phyloP scores from a whole-genome alignment of 2,113 vertebrate genomes.

The Callithrix jacchus region DNA sequence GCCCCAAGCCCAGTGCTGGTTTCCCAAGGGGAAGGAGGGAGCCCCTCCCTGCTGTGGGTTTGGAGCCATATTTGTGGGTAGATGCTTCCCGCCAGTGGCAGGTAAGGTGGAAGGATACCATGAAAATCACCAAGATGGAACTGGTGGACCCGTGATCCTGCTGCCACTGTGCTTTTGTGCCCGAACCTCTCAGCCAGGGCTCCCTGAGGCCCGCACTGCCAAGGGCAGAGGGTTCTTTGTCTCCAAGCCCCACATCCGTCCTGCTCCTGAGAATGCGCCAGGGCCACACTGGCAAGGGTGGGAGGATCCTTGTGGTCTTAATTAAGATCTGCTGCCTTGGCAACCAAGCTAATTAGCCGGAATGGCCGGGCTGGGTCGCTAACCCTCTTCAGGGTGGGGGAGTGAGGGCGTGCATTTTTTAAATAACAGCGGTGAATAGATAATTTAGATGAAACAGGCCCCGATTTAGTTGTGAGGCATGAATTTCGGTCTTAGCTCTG shows the following conservation, averaged over 20 bases:
- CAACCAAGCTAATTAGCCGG: slow-evolving; percentile 68
- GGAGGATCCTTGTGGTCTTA: slow-evolving; percentile 52
- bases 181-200: not conserved
- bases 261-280: not conserved
- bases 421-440: not conserved
- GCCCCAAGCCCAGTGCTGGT: not conserved
- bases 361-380: slow-evolving; percentile 32
- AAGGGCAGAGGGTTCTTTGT: slow-evolving; percentile 31
- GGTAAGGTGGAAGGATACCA: not conserved
- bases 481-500: not conserved
- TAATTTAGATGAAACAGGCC: slow-evolving; percentile 26
- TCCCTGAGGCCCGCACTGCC: not conserved
- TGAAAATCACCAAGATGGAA: not conserved
- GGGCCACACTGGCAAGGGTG: not conserved
- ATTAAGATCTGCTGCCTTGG: slow-evolving; percentile 63
- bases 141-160: not conserved
- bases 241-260: not conserved
- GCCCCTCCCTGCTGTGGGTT: not conserved
- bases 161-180: fast-evolving
- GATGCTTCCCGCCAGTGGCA: not conserved
- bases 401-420: not conserved
- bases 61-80: not conserved
- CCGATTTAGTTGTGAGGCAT: not conserved
- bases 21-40: not conserved
- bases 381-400: slow-evolving; percentile 48